Conservation (phyloP, 2,888 invertebrate species). For the Caenorhabditis sp. region DNA sequence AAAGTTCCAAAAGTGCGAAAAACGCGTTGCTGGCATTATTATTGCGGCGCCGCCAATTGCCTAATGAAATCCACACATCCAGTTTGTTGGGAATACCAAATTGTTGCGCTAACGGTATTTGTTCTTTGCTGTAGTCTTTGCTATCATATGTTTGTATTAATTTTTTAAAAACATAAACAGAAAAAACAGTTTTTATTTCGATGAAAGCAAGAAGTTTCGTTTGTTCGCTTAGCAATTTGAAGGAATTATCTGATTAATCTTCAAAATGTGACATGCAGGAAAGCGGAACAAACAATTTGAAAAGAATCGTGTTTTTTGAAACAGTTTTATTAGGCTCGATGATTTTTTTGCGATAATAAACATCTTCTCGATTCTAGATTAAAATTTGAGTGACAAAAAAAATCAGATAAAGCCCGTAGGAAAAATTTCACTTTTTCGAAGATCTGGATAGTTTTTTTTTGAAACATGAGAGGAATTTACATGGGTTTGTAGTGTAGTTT, state of each 20-base stretch:
- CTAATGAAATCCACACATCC: background rate
- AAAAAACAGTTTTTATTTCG: no score
- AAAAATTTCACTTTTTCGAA: background rate
- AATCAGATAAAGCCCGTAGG: background rate
- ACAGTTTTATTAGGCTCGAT: background rate
- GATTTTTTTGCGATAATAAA: background rate
- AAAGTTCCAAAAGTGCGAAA: background rate
- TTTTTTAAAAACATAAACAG: background rate
- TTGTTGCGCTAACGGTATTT: background rate
- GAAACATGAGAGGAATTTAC: no score
- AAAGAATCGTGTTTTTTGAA: conserved; percentile 4
- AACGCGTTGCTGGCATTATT: background rate
- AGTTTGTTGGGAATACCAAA: background rate
- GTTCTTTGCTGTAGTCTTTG: conserved; percentile 6
- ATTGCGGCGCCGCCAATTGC: background rate
- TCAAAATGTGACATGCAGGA: background rate
- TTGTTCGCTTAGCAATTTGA: conserved; percentile 1
- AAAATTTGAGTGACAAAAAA: background rate
- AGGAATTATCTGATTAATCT: conserved; percentile 1
- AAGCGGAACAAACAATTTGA: background rate
- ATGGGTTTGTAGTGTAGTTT: no score
- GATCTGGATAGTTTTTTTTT: no score
- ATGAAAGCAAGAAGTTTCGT: background rate
- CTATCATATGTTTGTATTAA: background rate
- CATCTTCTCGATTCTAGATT: background rate